Percentiles rank a stretch among this genome's conserved stretches.
phyloP scores from a whole-genome alignment of 2,888 invertebrate genomes.

The Macrostomum cliftonense region DNA sequence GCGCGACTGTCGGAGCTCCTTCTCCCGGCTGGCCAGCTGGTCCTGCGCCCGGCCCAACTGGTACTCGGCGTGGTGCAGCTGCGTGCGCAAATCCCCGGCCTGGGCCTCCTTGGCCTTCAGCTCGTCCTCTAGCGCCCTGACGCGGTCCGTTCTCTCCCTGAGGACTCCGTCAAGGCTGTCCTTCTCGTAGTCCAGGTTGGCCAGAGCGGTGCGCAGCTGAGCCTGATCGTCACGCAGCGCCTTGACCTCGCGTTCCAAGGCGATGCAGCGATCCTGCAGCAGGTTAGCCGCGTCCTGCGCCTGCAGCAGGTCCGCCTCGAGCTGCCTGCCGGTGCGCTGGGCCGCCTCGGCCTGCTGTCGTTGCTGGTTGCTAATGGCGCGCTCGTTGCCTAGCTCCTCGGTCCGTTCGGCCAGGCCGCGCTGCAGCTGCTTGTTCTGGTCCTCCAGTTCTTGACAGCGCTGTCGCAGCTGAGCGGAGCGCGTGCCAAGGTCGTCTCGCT shows the following conservation, averaged over 20 bases:
- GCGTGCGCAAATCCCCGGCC: neutral
- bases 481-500: constrained; percentile 18
- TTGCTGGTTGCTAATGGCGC: too few species aligned
- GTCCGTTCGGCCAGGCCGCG: neutral
- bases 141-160: constrained; percentile 25
- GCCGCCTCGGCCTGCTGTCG: too few species aligned
- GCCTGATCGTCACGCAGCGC: constrained; percentile 23
- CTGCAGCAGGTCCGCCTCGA: too few species aligned
- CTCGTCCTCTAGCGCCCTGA: neutral
- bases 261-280: constrained; percentile 13
- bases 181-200: constrained; percentile 30
- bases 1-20: neutral
- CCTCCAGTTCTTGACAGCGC: constrained; percentile 23
- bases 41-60: constrained; percentile 6
- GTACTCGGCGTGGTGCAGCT: constrained; percentile 16
- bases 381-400: neutral
- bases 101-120: neutral
- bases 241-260: constrained; percentile 20
- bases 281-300: too few species aligned
- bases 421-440: constrained; percentile 21
- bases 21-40: constrained; percentile 2
- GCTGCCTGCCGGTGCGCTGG: too few species aligned
- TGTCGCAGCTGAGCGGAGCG: constrained; percentile 22
- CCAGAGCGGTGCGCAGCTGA: constrained; percentile 23
- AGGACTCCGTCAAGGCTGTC: constrained; percentile 28